Conservation (phyloP, 2,113 vertebrate genomes). For the Rafetus swinhoei region DNA sequence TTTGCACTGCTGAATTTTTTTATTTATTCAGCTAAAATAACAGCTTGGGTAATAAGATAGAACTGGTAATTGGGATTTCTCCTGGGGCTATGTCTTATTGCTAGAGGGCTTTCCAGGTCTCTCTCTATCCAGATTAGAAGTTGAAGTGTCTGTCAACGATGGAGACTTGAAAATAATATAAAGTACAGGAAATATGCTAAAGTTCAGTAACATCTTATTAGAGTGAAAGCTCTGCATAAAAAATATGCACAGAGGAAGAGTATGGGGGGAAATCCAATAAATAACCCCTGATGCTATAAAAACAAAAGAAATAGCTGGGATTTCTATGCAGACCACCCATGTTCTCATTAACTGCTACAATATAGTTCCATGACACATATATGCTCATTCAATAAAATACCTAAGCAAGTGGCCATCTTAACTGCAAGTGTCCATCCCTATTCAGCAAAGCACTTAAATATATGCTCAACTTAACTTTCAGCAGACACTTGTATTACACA, state of each 20-base stretch:
- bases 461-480: not conserved
- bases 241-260: not conserved
- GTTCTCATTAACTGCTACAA: not conserved
- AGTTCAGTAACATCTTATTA: not conserved
- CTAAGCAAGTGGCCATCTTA: not conserved
- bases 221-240: fast-evolving
- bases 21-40: not conserved
- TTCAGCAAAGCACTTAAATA: not conserved
- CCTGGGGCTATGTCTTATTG: not conserved
- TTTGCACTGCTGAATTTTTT: not conserved
- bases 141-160: not conserved
- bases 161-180: not conserved
- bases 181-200: not conserved
- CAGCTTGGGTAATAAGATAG: not conserved
- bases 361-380: not conserved
- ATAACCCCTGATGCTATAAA: not conserved
- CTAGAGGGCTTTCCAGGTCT: not conserved
- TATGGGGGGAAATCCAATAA: not conserved
- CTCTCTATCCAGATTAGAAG: not conserved
- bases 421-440: not conserved
- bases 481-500: not conserved
- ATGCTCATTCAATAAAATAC: not conserved
- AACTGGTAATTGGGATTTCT: not conserved
- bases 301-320: not conserved
- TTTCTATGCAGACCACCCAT: not conserved